Evolutionary conservation across 2,888 invertebrate genomes (phyloP), one percentile per base, ranked within the genome.

Genomic region (Corbicula japonica): DNA sequence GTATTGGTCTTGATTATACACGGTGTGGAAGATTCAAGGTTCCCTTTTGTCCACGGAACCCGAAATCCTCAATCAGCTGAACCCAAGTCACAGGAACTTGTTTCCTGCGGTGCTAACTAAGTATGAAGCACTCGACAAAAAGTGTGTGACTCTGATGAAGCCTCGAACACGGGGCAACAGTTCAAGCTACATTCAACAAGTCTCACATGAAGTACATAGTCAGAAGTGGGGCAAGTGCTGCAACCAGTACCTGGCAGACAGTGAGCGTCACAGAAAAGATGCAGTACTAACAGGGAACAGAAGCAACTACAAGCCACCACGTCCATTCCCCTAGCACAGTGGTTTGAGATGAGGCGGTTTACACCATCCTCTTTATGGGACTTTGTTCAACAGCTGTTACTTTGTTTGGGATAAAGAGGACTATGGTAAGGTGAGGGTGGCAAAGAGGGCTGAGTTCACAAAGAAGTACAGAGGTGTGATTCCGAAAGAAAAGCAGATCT

Each of bases 121-220:
- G n/a, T n/a, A n/a, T n/a, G n/a, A n/a, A n/a, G n/a, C n/a, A n/a
- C n/a, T n/a, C n/a, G n/a, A n/a, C n/a, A n/a, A n/a, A n/a, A n/a
- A n/a, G n/a, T n/a, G n/a, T n/a, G n/a, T n/a, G n/a, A 38, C 48
- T n/a, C 41, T 84, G 30, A 41, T 87, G 48, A 54, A 78, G 12
- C 72, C 76, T 54, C 63, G 85, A 34, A 62, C 71, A 8, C 60
- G 84, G 4, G 84, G 87, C 5, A 86, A 87, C 80, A 83, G 84
- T 63, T 35, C 68, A 35, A 83, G 46, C 38, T 60, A 52, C 38
- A 26, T 84, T 10, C 50, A 48, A 23, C 8, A n/a, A n/a, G n/a
- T 6, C 8, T 6, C 21, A 21, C 5, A 8, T 6, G 48, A n/a
- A 48, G 5, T 15, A 8, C 48, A 48, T n/a, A 48, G 48, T n/a